Percentiles rank a stretch among this genome's conserved stretches.
These are phyloP conservation scores for Anolis apletophallus DNA, from an alignment of 2,797 vertebrate species.

Conservation along the genomic window DNA sequence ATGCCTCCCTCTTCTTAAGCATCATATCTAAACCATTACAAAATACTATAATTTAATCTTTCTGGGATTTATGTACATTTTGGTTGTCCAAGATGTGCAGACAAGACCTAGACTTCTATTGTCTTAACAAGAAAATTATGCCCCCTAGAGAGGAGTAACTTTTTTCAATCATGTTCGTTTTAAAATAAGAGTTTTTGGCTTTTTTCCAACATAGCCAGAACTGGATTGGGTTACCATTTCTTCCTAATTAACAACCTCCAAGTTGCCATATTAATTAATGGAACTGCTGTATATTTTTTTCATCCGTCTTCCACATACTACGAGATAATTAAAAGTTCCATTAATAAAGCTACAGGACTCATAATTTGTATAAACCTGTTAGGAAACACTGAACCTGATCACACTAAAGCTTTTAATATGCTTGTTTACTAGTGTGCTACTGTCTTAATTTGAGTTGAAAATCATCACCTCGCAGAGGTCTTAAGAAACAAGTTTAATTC, in stretches of 20 bases:
- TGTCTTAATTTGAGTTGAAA: constrained; percentile 52
- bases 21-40: constrained; percentile 42
- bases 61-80: constrained; percentile 42
- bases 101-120: constrained; percentile 51
- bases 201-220: constrained; percentile 78
- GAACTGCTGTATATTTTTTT: constrained; percentile 93
- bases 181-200: constrained; percentile 86
- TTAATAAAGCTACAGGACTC: constrained; percentile 89
- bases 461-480: constrained; percentile 27
- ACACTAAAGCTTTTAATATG: constrained; percentile 53
- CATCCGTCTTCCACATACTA: constrained; percentile 87
- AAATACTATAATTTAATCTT: constrained; percentile 33
- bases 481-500: constrained; percentile 29
- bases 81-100: constrained; percentile 50
- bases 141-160: constrained; percentile 65
- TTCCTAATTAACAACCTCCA: constrained; percentile 94
- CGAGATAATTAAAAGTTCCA: constrained; percentile 90
- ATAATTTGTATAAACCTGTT: constrained; percentile 75
- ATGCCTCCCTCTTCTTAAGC: constrained; percentile 6
- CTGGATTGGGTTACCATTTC: constrained; percentile 87
- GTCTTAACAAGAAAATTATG: constrained; percentile 64
- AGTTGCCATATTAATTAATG: constrained; percentile 94
- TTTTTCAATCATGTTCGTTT: constrained; percentile 86
- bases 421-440: constrained; percentile 53
- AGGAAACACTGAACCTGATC: constrained; percentile 73